Conservation (phyloP, 1,140 invertebrate species). For the Cryptotermes secundus region DNA sequence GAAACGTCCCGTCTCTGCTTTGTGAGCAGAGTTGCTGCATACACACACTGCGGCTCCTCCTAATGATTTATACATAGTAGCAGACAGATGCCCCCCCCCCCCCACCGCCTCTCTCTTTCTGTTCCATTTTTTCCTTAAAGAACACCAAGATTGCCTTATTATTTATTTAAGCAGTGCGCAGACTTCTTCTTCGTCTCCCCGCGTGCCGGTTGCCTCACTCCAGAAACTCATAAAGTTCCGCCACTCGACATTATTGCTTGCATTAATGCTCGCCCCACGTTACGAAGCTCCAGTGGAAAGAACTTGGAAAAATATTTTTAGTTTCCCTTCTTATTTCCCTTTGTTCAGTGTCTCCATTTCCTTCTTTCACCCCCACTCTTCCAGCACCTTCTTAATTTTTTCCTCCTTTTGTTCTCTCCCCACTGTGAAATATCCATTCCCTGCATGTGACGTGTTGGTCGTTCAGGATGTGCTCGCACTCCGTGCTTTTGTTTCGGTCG, state of each 20-base stretch:
- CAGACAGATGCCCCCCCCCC: neutral
- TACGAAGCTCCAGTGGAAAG: neutral
- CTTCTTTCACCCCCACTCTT: neutral
- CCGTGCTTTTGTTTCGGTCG: neutral
- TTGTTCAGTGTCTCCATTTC: constrained; percentile 12
- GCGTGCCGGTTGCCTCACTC: neutral
- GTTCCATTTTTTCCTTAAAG: constrained; percentile 7
- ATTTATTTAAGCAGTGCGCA: neutral
- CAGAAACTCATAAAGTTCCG: constrained; percentile 22
- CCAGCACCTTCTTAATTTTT: neutral
- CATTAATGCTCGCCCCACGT: constrained; percentile 17
- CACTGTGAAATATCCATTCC: constrained; percentile 14
- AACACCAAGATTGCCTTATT: constrained; percentile 13
- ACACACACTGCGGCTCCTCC: too few species aligned
- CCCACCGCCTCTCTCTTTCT: neutral
- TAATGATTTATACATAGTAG: constrained; percentile 6
- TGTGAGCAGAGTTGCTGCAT: too few species aligned
- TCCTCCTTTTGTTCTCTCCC: neutral
- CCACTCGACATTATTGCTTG: constrained; percentile 27
- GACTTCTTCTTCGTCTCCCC: neutral
- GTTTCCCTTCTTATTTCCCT: neutral
- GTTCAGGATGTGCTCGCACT: neutral
- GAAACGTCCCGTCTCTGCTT: too few species aligned
- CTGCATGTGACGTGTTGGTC: constrained; percentile 21
- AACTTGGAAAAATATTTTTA: neutral